Percentiles rank a stretch among this genome's conserved stretches.
Conservation (phyloP, 2,797 vertebrate genomes). For the Rhinoraja longicauda region DNA sequence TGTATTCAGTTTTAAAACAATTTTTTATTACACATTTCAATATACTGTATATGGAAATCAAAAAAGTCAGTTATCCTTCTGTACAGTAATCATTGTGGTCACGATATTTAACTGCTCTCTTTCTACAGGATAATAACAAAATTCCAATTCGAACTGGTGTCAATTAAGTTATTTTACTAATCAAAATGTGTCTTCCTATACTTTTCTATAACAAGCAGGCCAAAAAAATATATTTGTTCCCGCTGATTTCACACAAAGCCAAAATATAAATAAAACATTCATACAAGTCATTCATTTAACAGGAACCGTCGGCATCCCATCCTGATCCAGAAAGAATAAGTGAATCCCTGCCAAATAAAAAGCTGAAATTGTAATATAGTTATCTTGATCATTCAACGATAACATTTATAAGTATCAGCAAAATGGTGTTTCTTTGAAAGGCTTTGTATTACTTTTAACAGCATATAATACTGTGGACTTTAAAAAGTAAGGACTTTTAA, state of each 20-base stretch:
- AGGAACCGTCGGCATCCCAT: not conserved
- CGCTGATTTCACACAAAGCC: not conserved
- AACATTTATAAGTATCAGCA: not conserved
- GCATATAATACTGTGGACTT: not conserved
- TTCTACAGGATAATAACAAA: not conserved
- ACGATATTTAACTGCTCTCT: not conserved
- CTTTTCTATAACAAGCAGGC: not conserved
- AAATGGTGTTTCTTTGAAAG: not conserved
- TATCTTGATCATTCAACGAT: not conserved
- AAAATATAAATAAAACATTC: not conserved
- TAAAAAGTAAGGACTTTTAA: not conserved
- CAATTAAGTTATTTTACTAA: not conserved
- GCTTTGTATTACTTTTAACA: not conserved
- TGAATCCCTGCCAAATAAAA: not conserved
- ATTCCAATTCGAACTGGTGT: not conserved
- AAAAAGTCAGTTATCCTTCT: not conserved
- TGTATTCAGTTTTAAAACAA: not conserved
- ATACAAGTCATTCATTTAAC: slow-evolving; percentile 4
- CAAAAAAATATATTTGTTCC: not conserved
- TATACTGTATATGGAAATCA: not conserved
- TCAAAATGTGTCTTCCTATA: not conserved
- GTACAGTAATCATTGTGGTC: not conserved
- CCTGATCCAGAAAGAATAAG: not conserved
- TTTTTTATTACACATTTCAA: not conserved
- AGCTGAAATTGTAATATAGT: not conserved